These are phyloP conservation scores for Seira sanloemensis DNA, from an alignment of 2,888 invertebrate genomes.

Conservation along the genomic window DNA sequence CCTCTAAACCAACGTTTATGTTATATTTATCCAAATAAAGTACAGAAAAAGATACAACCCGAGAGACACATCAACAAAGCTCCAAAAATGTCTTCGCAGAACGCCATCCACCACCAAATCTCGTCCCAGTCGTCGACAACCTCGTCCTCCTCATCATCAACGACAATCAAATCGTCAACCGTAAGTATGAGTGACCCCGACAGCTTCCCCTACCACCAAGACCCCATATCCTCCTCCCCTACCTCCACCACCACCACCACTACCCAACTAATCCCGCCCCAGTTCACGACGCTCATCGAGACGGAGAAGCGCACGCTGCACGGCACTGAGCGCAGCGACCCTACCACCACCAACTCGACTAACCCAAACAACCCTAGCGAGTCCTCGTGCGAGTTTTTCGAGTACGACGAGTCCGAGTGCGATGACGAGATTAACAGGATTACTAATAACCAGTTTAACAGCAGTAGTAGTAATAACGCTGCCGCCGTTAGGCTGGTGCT, in stretches of 20 bases:
- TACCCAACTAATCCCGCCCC: slow-evolving; percentile 15
- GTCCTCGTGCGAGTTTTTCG: neutral
- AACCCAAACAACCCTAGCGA: neutral
- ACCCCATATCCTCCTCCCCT: neutral
- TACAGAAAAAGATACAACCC: neutral
- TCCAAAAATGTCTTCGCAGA: neutral
- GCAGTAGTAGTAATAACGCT: neutral
- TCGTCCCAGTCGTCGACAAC: neutral
- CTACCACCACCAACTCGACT: neutral
- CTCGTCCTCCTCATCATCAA: neutral
- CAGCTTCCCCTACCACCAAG: neutral
- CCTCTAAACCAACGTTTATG: slow-evolving; percentile 34
- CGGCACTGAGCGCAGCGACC: neutral
- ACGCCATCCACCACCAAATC: neutral
- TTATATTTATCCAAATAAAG: neutral
- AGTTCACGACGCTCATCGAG: slow-evolving; percentile 51
- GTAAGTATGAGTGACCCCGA: neutral
- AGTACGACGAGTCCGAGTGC: slow-evolving; percentile 12
- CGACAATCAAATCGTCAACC: neutral
- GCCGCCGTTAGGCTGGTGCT: neutral
- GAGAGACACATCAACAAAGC: neutral
- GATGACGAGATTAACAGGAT: slow-evolving; percentile 38
- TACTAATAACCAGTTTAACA: neutral
- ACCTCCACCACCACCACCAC: neutral
- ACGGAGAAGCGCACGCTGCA: slow-evolving; percentile 28